These are phyloP conservation scores for Diadromus collaris DNA, from an alignment of 2,888 invertebrate genomes.

Conservation along the genomic window DNA sequence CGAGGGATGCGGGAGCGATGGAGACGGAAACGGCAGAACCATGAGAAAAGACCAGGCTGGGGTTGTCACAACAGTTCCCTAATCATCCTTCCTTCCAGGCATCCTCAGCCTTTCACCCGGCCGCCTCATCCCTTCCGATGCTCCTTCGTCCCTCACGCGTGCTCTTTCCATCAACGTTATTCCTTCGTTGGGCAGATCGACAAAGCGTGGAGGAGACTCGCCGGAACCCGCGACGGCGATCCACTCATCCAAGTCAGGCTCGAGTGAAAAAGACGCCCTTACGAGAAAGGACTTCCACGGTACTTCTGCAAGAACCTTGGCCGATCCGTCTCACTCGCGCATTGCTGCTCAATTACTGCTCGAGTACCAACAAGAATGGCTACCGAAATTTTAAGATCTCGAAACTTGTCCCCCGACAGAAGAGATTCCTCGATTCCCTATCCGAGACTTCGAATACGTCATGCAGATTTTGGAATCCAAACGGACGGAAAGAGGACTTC, in stretches of 20 bases:
- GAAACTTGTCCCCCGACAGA: constrained; percentile 53
- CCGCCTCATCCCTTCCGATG: constrained; percentile 25
- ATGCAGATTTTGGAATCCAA: constrained; percentile 17
- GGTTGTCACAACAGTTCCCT: constrained; percentile 68
- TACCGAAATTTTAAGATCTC: constrained; percentile 61
- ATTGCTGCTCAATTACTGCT: constrained; percentile 70
- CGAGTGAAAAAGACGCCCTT: constrained; percentile 45
- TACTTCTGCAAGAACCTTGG: constrained; percentile 48
- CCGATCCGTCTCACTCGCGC: constrained; percentile 35
- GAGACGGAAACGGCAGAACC: constrained; percentile 54
- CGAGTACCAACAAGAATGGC: constrained; percentile 54
- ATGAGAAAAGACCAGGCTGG: constrained; percentile 57
- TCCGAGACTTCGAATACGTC: constrained; percentile 24
- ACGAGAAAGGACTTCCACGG: constrained; percentile 58
- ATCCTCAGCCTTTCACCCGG: constrained; percentile 64
- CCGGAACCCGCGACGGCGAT: constrained; percentile 23
- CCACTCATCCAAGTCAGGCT: constrained; percentile 16
- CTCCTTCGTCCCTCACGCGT: constrained; percentile 6
- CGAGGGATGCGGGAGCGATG: constrained; percentile 43
- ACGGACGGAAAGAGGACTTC: constrained; percentile 5
- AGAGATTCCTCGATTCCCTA: constrained; percentile 45
- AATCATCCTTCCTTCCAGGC: constrained; percentile 67
- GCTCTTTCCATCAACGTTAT: constrained; percentile 55
- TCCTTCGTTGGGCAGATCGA: constrained; percentile 50
- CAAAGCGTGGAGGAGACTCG: constrained; percentile 45